Evolutionary conservation across 2,888 invertebrate species (phyloP).

Genomic region (Entomobrya multifasciata): DNA sequence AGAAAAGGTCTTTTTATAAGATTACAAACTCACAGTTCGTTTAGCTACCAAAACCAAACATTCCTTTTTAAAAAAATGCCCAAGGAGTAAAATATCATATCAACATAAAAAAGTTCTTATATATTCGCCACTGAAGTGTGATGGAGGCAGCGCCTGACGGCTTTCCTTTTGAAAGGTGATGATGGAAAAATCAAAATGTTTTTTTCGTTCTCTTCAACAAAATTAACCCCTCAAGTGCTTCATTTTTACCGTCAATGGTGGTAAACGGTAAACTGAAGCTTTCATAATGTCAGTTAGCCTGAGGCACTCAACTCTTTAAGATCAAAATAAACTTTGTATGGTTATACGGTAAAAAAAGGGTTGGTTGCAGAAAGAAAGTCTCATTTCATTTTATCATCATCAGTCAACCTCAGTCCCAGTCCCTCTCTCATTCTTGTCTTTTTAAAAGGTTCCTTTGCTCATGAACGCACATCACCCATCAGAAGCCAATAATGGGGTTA

Average conservation of each 20-base stretch:
- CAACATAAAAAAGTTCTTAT: neutral
- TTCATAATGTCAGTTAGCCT: neutral
- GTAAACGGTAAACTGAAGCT: neutral
- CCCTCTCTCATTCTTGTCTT: neutral
- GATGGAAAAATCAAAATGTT: slow-evolving; percentile 29
- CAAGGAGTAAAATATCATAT: slow-evolving; percentile 12
- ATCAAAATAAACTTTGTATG: too few relatives aligned
- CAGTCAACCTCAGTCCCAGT: too few relatives aligned
- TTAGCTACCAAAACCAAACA: neutral
- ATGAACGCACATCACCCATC: slow-evolving; percentile 25
- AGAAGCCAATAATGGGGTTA: too few relatives aligned
- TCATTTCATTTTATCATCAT: slow-evolving; percentile 12
- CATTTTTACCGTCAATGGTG: too few relatives aligned
- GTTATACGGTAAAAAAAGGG: too few relatives aligned
- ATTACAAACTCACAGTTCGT: neutral
- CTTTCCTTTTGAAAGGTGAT: slow-evolving; percentile 14
- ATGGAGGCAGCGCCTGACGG: too few relatives aligned
- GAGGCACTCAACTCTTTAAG: too few relatives aligned
- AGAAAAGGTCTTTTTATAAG: neutral
- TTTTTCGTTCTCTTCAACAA: neutral
- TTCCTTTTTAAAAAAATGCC: slow-evolving; percentile 20
- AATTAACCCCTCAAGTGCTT: slow-evolving; percentile 20
- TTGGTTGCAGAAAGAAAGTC: too few relatives aligned
- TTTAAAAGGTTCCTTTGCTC: neutral
- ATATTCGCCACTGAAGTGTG: too few relatives aligned